phyloP scores from a whole-genome alignment of 1,140 invertebrate genomes.

The Meloidogyne floridensis region DNA sequence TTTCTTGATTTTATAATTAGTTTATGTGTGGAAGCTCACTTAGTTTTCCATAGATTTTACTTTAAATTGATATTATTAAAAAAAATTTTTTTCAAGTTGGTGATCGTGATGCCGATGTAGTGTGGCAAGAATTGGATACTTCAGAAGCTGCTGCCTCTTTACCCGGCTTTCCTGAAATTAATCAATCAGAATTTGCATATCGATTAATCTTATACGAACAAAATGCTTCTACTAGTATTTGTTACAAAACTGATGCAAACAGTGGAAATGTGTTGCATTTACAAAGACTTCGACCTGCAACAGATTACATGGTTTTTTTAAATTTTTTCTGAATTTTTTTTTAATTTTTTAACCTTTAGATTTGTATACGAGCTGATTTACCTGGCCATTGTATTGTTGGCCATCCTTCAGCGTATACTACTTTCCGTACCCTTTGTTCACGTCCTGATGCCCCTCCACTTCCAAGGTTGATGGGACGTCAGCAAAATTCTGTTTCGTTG shows the following conservation, averaged over 20 bases:
- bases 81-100: conserved; percentile 12
- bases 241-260: conserved; percentile 29
- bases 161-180: conserved; percentile 64
- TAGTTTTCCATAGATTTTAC: no score
- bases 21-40: no score
- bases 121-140: conserved; percentile 63
- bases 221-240: conserved; percentile 2
- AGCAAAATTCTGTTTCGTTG: conserved; percentile 36
- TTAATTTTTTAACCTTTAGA: conserved; percentile 18
- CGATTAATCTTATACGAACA: conserved; percentile 56
- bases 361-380: conserved; percentile 51
- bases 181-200: conserved; percentile 57
- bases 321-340: neutral
- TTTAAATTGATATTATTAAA: no score
- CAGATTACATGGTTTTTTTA: conserved; percentile 49
- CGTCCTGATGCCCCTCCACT: conserved; percentile 48
- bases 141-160: conserved; percentile 57
- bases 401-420: conserved; percentile 46
- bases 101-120: conserved; percentile 49
- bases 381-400: conserved; percentile 56
- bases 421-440: conserved; percentile 44
- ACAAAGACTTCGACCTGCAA: conserved; percentile 42
- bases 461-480: conserved; percentile 37
- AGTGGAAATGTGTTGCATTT: conserved; percentile 43
- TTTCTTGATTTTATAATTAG: no score